These are phyloP conservation scores for Brevipalpus yothersi DNA, from an alignment of 1,140 invertebrate species.

Conservation along the genomic window DNA sequence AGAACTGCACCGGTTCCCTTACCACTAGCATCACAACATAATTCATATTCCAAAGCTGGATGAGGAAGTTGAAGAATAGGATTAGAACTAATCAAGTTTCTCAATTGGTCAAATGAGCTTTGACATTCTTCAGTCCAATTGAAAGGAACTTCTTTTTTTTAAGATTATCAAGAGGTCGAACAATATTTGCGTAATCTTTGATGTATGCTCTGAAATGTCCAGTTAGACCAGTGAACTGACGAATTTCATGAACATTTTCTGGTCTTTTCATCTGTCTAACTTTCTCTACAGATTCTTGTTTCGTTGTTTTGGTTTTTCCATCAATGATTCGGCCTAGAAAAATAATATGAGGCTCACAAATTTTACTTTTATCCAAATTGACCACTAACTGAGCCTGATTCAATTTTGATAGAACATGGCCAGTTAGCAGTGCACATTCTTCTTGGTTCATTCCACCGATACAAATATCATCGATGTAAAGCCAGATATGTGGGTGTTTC, in stretches of 20 bases:
- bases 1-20: conserved; percentile 10
- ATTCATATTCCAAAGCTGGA: conserved; percentile 4
- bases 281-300: background rate
- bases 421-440: background rate
- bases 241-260: background rate
- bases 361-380: background rate
- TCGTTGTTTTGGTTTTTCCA: background rate
- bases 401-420: background rate
- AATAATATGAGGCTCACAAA: background rate
- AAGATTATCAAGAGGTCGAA: conserved; percentile 6
- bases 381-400: background rate
- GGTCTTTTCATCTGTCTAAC: background rate
- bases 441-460: background rate
- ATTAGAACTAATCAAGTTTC: background rate
- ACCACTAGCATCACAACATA: conserved; percentile 10
- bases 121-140: background rate
- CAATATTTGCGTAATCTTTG: conserved; percentile 15
- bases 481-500: background rate
- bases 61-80: conserved; percentile 5
- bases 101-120: background rate
- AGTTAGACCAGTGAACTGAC: background rate
- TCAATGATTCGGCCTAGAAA: background rate
- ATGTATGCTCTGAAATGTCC: conserved; percentile 10
- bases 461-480: conserved; percentile 1
- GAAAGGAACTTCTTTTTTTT: conserved; percentile 1